phyloP scores from a whole-genome alignment of 2,797 vertebrate genomes.

The Neolamprologus multifasciatus region DNA sequence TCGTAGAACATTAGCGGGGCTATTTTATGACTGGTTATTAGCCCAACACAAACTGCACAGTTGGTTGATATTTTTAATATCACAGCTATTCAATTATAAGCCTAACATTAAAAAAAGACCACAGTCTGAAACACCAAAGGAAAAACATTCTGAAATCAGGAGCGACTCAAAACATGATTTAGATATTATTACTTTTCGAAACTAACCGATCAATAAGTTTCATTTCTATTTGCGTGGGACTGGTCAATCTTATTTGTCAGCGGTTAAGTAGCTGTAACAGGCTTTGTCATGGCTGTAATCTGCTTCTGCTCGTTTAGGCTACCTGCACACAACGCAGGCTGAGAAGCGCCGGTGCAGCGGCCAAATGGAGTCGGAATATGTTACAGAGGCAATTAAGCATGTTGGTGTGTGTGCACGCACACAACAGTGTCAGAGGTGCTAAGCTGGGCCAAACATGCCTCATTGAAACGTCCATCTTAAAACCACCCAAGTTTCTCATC shows the following conservation, averaged over 20 bases:
- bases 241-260: constrained; percentile 67
- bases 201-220: constrained; percentile 35
- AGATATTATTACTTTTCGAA: background rate
- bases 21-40: constrained; percentile 56
- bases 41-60: constrained; percentile 36
- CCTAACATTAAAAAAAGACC: background rate
- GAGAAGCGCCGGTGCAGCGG: constrained; percentile 34
- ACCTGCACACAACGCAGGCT: constrained; percentile 58
- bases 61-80: constrained; percentile 22
- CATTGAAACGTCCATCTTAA: constrained; percentile 73
- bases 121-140: background rate
- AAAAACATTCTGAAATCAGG: background rate
- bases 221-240: constrained; percentile 46
- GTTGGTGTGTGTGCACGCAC: constrained; percentile 58
- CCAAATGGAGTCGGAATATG: constrained; percentile 56
- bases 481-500: constrained; percentile 73
- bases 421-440: constrained; percentile 60
- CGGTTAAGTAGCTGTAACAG: constrained; percentile 70
- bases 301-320: constrained; percentile 63
- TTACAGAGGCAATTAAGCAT: constrained; percentile 65
- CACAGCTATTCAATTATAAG: background rate
- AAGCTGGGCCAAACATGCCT: constrained; percentile 61
- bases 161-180: background rate
- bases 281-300: constrained; percentile 71
- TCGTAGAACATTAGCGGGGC: constrained; percentile 46